Percentiles rank a stretch among this genome's conserved stretches.
Evolutionary conservation across 2,888 invertebrate genomes (phyloP).

Genomic region (Ethmia dodecea): DNA sequence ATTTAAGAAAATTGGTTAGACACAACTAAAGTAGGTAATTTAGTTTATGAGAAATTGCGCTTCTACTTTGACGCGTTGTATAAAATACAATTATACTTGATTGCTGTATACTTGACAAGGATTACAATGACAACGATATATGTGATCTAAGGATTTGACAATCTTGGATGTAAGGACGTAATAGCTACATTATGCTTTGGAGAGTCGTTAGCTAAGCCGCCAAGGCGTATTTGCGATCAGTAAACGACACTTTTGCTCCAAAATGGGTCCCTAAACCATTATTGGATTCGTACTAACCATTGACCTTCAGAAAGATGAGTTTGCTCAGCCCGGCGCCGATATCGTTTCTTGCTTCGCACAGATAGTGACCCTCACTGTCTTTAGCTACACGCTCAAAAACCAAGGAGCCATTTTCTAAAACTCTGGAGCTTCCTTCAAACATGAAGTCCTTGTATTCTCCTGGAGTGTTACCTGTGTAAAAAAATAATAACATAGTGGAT

Average conservation of each 20-base stretch:
- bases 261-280: slow-evolving; percentile 11
- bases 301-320: slow-evolving; percentile 92
- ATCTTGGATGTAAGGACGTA: slow-evolving; percentile 8
- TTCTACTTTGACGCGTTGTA: no score
- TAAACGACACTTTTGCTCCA: slow-evolving; percentile 6
- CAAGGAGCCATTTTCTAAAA: slow-evolving; percentile 89
- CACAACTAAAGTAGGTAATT: no score
- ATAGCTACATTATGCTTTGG: slow-evolving; percentile 8
- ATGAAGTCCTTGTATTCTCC: slow-evolving; percentile 91
- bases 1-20: no score
- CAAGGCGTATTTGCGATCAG: slow-evolving; percentile 6
- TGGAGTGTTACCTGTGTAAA: slow-evolving; percentile 61
- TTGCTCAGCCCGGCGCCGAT: slow-evolving; percentile 95
- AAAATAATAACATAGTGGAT: neutral
- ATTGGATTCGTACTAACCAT: slow-evolving; percentile 79
- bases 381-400: slow-evolving; percentile 90
- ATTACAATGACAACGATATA: no score
- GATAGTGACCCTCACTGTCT: slow-evolving; percentile 92
- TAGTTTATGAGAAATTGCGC: no score
- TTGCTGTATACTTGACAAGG: no score
- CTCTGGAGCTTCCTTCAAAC: slow-evolving; percentile 86
- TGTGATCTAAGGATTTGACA: no score
- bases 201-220: slow-evolving; percentile 6
- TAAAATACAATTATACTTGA: no score
- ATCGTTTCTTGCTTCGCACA: slow-evolving; percentile 95